These are phyloP conservation scores for Sebastes dallii DNA, from an alignment of 2,797 vertebrate species.

Conservation along the genomic window DNA sequence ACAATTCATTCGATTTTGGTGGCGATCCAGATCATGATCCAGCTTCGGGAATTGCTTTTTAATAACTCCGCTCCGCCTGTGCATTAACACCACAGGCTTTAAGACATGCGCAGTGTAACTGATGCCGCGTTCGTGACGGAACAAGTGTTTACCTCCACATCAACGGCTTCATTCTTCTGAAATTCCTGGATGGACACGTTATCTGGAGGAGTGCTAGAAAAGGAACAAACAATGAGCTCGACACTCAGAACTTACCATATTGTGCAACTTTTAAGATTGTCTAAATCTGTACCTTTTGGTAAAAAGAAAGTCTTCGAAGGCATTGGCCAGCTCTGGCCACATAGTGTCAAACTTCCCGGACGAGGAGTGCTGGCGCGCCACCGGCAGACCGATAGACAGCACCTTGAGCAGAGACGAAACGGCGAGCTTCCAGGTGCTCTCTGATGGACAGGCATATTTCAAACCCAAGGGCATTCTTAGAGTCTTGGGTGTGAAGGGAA, in stretches of 20 bases:
- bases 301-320: constrained; percentile 98
- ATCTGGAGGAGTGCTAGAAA: constrained; percentile 91
- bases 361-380: constrained; percentile 95
- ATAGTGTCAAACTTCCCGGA: constrained; percentile 97
- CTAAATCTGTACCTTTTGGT: constrained; percentile 90
- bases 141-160: constrained; percentile 90
- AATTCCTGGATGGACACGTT: constrained; percentile 99
- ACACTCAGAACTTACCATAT: background rate
- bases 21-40: too few relatives aligned
- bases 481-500: constrained; percentile 79
- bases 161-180: constrained; percentile 97
- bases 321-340: constrained; percentile 96
- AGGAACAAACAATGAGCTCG: background rate
- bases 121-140: background rate
- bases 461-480: constrained; percentile 92
- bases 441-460: constrained; percentile 97
- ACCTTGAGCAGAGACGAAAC: constrained; percentile 96
- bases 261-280: too few relatives aligned
- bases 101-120: too few relatives aligned
- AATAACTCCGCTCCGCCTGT: too few relatives aligned
- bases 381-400: constrained; percentile 94
- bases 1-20: too few relatives aligned
- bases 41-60: too few relatives aligned
- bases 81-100: too few relatives aligned
- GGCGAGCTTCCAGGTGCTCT: constrained; percentile 98